A percentile compares a stretch with the other conserved stretches of the same genome.
Evolutionary conservation across 1,140 invertebrate species (phyloP).

Genomic region (Hylyphantes graminicola): DNA sequence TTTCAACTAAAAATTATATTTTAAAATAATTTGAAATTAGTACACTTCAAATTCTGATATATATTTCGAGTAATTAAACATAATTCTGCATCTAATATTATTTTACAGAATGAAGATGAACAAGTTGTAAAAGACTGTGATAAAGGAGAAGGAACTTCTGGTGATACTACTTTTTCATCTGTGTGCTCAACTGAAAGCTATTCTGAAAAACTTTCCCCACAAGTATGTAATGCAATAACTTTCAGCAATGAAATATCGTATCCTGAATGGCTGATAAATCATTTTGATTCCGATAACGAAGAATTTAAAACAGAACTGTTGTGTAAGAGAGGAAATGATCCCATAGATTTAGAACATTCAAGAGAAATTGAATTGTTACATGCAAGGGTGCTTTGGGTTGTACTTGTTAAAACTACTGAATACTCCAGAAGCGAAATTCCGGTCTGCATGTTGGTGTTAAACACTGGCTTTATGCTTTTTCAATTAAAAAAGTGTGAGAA

Average conservation of each 20-base stretch:
- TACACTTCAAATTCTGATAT: too few relatives aligned
- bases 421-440: conserved; percentile 25
- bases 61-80: too few relatives aligned
- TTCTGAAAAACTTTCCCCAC: not conserved
- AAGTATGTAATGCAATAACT: not conserved
- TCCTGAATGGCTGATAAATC: conserved; percentile 27
- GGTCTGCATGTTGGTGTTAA: conserved; percentile 13
- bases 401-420: conserved; percentile 4
- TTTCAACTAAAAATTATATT: too few relatives aligned
- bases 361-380: not conserved
- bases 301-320: not conserved
- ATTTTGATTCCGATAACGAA: conserved; percentile 8
- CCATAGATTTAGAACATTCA: not conserved
- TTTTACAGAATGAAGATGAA: not conserved
- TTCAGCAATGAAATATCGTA: conserved; percentile 27
- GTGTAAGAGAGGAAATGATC: not conserved
- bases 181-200: not conserved
- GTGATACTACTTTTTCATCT: conserved; percentile 27
- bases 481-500: conserved; percentile 15
- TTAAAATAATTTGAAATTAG: too few relatives aligned
- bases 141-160: not conserved
- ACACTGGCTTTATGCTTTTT: conserved; percentile 27
- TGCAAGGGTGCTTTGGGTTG: conserved; percentile 22
- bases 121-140: too few relatives aligned
- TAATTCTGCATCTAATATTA: not conserved